Evolutionary conservation across 2,113 vertebrate genomes (phyloP), one percentile per base, ranked within the genome.

Genomic region (Oceanodroma tethys): DNA sequence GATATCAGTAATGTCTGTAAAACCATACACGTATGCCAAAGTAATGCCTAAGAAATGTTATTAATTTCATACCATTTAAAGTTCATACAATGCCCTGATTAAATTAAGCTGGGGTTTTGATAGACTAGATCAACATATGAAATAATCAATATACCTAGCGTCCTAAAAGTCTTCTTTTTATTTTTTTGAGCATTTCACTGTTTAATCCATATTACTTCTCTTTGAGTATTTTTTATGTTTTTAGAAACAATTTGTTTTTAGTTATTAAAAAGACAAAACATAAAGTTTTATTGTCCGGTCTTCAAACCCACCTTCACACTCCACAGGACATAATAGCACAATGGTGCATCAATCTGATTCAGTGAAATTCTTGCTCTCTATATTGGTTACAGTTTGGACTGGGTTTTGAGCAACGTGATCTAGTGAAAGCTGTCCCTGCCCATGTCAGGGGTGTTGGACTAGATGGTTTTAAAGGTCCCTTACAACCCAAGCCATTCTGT

Each of bases 131-230:
- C 20, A 67, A 59, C 13, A 22, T 22, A 66, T 45, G 10, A 83
- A 84, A 84, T 62, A 87, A 66, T 86, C 55, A 67, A 59, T 71
- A 78, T 23, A 10, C 12, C 15, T 32, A 38, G 9, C 11, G 2
- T 60, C 9, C 6, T 66, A 47, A 40, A 65, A 86, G 2, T 38
- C 0, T 0, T 48, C 5, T 29, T 42, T 34, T 2, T 36, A 25
- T n/a, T 62, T 71, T 65, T 58, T 70, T 42, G 6, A 74, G 3
- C 4, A 59, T 59, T 90, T 91, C 11, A 70, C 6, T 47, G 3
- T 53, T 93, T 59, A 63, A 87, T 79, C 32, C n/a, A 34, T 63
- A 52, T 62, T 9, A 55, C 26, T 65, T 71, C 4, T 81, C 38
- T 68, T 42, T 32, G 16, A 52, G 2, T 13, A 0, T 50, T 76